Conservation (phyloP, 1,140 invertebrate species). For the Drosophila bocqueti region DNA sequence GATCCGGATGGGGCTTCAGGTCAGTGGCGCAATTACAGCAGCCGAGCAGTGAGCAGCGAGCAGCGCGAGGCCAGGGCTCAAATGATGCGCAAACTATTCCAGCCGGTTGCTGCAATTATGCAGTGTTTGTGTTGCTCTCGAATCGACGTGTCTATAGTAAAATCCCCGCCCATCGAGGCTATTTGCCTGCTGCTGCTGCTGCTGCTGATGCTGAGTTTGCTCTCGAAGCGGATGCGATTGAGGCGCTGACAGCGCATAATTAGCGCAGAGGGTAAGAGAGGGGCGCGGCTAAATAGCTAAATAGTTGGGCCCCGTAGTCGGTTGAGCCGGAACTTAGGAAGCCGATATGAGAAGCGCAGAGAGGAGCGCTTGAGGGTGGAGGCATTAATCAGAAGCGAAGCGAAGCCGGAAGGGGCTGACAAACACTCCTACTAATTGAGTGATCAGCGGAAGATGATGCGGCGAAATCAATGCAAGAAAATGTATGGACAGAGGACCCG, state of each 20-base stretch:
- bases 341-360: conserved; percentile 1
- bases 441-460: conserved; percentile 36
- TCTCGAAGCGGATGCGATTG: conserved; percentile 26
- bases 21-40: conserved; percentile 47
- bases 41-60: background rate
- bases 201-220: conserved; percentile 2
- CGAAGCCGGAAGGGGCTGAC: background rate
- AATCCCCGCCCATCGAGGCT: background rate
- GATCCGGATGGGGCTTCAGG: conserved; percentile 9
- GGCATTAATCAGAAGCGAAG: background rate
- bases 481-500: background rate
- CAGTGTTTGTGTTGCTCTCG: conserved; percentile 37
- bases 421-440: conserved; percentile 27
- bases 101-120: conserved; percentile 31
- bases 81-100: conserved; percentile 53
- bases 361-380: background rate
- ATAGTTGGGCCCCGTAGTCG: conserved; percentile 32
- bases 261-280: conserved; percentile 13
- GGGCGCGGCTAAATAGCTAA: background rate
- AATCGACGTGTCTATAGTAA: conserved; percentile 36
- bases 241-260: conserved; percentile 44
- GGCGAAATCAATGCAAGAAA: conserved; percentile 35
- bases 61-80: conserved; percentile 22
- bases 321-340: conserved; percentile 2
- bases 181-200: background rate